phyloP scores from a whole-genome alignment of 2,113 vertebrate genomes.

The Onychostoma macrolepis region DNA sequence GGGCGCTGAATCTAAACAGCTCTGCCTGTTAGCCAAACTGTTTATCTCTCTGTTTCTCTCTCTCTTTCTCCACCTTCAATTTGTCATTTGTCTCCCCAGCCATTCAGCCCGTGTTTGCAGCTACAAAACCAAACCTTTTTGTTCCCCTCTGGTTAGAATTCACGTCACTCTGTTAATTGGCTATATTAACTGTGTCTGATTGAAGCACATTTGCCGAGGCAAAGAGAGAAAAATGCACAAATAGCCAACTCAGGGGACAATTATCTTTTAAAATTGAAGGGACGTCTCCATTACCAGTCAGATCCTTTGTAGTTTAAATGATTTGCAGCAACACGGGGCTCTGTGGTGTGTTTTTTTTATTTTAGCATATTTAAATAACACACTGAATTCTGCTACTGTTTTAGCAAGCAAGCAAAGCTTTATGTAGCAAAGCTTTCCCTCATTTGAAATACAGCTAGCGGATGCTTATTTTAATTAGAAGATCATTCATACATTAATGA shows the following conservation, averaged over 20 bases:
- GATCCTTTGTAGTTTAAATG: conserved; percentile 46
- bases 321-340: conserved; percentile 3
- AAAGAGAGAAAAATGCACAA: conserved; percentile 25
- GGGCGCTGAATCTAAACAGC: conserved; percentile 35
- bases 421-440: neutral
- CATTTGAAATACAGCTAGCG: conserved; percentile 17
- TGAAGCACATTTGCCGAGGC: conserved; percentile 45
- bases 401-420: neutral
- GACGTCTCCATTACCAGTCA: conserved; percentile 33
- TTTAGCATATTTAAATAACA: neutral
- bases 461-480: conserved; percentile 22
- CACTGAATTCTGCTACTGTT: neutral
- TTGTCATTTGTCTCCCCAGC: neutral
- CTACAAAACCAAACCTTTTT: conserved; percentile 13
- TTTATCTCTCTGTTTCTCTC: conserved; percentile 26
- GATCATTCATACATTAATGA: conserved; percentile 41
- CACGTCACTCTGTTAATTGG: conserved; percentile 45
- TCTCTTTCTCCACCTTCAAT: neutral
- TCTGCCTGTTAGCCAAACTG: conserved; percentile 29
- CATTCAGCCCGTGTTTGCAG: conserved; percentile 20
- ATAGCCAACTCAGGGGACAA: conserved; percentile 33
- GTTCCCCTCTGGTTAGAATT: conserved; percentile 34
- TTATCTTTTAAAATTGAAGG: conserved; percentile 31
- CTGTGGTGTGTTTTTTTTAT: neutral
- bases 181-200: conserved; percentile 45